Evolutionary conservation across 2,888 invertebrate species (phyloP).

Genomic region (Tridacna crocea): DNA sequence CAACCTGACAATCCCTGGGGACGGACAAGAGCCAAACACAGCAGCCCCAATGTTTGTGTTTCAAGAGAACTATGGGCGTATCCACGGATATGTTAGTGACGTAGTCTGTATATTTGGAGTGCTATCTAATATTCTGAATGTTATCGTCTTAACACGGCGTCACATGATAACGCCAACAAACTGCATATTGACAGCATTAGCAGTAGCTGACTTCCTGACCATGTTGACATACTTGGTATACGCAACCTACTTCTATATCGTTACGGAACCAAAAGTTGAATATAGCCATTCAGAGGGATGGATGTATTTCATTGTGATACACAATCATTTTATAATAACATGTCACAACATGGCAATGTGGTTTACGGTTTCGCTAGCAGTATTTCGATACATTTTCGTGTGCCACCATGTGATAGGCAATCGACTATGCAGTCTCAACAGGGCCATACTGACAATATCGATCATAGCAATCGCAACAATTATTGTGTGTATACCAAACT

Average conservation of each 20-base stretch:
- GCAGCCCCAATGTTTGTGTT: conserved; percentile 66
- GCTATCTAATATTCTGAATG: conserved; percentile 95
- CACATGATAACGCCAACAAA: conserved; percentile 97
- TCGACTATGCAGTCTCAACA: conserved; percentile 78
- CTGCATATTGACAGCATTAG: conserved; percentile 92
- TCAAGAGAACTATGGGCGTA: conserved; percentile 74
- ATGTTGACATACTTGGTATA: conserved; percentile 93
- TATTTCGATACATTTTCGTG: conserved; percentile 91
- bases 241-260: conserved; percentile 79
- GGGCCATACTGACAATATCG: conserved; percentile 80
- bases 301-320: conserved; percentile 81
- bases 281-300: conserved; percentile 77
- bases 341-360: conserved; percentile 95
- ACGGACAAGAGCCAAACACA: not conserved
- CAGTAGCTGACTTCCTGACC: conserved; percentile 95
- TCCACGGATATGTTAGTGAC: conserved; percentile 94
- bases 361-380: conserved; percentile 95
- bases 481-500: conserved; percentile 81
- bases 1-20: conserved; percentile 4
- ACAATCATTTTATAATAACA: conserved; percentile 82
- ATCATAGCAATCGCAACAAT: conserved; percentile 77
- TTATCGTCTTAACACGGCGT: conserved; percentile 92
- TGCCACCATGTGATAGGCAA: conserved; percentile 82
- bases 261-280: conserved; percentile 63
- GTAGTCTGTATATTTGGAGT: conserved; percentile 96